phyloP scores from a whole-genome alignment of 2,797 vertebrate species.

The Choloepus didactylus region DNA sequence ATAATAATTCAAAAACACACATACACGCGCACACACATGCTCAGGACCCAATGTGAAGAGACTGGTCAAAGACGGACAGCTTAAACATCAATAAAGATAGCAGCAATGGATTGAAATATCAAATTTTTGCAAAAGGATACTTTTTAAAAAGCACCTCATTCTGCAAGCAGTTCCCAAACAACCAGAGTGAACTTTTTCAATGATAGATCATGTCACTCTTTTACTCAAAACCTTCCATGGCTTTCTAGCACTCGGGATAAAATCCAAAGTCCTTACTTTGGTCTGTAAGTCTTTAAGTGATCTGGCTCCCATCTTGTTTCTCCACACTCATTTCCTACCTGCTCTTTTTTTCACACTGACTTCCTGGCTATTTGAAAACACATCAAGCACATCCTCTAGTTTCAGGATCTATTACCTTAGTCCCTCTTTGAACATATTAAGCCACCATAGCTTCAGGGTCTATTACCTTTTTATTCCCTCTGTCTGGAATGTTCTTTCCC shows the following conservation, averaged over 20 bases:
- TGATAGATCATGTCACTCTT: slow-evolving; percentile 38
- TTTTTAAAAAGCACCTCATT: too few species aligned
- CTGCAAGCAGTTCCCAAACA: slow-evolving; percentile 34
- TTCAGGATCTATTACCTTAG: neutral
- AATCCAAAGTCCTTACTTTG: neutral
- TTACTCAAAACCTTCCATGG: neutral
- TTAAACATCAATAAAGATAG: neutral
- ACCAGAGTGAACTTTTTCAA: slow-evolving; percentile 6
- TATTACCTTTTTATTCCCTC: neutral
- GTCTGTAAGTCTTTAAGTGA: neutral
- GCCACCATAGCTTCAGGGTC: too few species aligned
- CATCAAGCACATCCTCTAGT: neutral
- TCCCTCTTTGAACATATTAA: too few species aligned
- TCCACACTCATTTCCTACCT: neutral
- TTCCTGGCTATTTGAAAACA: neutral
- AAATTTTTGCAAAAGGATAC: neutral
- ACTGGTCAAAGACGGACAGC: neutral
- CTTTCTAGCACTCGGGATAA: slow-evolving; percentile 1
- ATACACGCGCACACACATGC: neutral
- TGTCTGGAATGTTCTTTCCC: slow-evolving; percentile 1
- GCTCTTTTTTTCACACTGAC: neutral
- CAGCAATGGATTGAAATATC: slow-evolving; percentile 1
- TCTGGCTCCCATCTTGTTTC: neutral
- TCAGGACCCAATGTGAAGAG: slow-evolving; percentile 24
- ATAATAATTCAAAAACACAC: neutral